Conservation (phyloP, 2,888 invertebrate genomes). For the Leptogaster cylindrica region DNA sequence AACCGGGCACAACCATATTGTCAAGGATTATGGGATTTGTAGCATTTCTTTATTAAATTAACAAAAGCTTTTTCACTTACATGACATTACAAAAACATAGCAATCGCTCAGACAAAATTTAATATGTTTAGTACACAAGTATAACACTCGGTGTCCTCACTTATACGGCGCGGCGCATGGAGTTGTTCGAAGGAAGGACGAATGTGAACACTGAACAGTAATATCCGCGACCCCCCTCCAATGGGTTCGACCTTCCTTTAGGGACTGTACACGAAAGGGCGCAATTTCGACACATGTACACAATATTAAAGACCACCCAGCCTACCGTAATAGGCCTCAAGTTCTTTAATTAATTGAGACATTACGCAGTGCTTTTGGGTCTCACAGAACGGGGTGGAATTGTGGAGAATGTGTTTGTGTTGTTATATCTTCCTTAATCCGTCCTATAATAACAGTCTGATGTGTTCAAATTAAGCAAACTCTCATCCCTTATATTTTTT, state of each 20-base stretch:
- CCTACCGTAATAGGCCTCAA: slow-evolving; percentile 14
- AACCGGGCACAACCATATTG: neutral
- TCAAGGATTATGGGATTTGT: slow-evolving; percentile 23
- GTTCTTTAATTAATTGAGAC: slow-evolving; percentile 42
- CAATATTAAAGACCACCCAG: neutral
- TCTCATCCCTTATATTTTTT: neutral
- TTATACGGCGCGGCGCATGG: slow-evolving; percentile 11
- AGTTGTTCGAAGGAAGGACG: too few species aligned
- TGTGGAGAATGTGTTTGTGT: slow-evolving; percentile 8
- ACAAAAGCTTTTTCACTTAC: neutral
- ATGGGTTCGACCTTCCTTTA: too few species aligned
- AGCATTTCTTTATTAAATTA: slow-evolving; percentile 37
- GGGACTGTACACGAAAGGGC: neutral
- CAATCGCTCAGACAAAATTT: slow-evolving; percentile 33
- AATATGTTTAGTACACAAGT: slow-evolving; percentile 33
- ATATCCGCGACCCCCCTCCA: too few species aligned
- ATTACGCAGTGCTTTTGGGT: slow-evolving; percentile 12
- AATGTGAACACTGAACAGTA: too few species aligned
- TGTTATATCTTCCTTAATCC: slow-evolving; percentile 17
- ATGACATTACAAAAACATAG: slow-evolving; percentile 31
- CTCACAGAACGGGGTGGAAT: neutral
- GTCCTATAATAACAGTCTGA: neutral
- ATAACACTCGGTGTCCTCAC: slow-evolving; percentile 2
- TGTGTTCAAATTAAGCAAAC: neutral
- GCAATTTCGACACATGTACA: slow-evolving; percentile 29